Conservation (phyloP, 2,888 invertebrate genomes). For the Deroplatys truncata region DNA sequence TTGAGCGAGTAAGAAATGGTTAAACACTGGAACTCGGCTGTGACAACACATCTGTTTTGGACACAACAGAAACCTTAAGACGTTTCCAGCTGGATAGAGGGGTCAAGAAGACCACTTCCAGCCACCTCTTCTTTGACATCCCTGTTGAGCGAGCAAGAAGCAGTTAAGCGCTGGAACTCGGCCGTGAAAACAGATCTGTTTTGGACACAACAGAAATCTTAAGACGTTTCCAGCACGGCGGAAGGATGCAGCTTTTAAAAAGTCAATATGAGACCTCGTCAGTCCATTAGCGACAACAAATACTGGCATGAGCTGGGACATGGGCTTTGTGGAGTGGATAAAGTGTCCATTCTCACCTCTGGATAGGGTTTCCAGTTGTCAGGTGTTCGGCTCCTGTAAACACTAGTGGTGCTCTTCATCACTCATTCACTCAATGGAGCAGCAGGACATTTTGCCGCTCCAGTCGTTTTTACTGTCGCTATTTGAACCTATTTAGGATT, state of each 20-base stretch:
- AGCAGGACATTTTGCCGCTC: background rate
- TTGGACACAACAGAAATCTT: background rate
- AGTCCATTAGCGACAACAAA: constrained; percentile 14
- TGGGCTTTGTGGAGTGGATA: background rate
- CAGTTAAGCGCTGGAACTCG: background rate
- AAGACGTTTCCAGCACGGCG: background rate
- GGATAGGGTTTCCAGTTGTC: background rate
- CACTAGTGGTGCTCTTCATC: no score
- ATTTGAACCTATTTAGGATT: background rate
- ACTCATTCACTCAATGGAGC: background rate
- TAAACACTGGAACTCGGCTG: background rate
- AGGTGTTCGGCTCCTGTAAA: background rate
- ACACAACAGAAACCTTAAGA: background rate
- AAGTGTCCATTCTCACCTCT: background rate
- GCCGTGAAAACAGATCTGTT: background rate
- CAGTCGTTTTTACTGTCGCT: background rate
- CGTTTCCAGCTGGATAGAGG: background rate
- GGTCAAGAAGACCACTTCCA: background rate
- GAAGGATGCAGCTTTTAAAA: background rate
- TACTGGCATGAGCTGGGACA: background rate
- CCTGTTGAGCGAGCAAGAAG: background rate
- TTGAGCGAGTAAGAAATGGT: background rate
- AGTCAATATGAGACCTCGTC: constrained; percentile 1
- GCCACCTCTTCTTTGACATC: background rate
- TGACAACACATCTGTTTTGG: background rate